A percentile compares a stretch with the other conserved stretches of the same genome.
Conservation (phyloP, 2,888 invertebrate species). For the Anoplius nigerrimus region DNA sequence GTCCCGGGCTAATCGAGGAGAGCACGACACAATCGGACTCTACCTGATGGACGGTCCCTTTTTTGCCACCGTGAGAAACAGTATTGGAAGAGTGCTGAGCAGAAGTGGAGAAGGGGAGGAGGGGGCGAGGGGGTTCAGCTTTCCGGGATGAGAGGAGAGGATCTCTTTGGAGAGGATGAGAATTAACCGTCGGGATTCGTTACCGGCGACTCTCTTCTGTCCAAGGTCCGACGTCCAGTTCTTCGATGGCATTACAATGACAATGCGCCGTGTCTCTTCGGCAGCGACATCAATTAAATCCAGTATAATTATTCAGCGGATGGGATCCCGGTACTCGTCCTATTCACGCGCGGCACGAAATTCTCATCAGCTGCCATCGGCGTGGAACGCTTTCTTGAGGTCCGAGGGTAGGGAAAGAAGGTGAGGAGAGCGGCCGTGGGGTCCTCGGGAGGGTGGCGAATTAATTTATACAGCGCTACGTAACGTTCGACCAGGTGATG, state of each 20-base stretch:
- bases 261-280: conserved; percentile 19
- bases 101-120: conserved; percentile 17
- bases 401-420: conserved; percentile 14
- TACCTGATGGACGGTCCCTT: conserved; percentile 64
- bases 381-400: conserved; percentile 39
- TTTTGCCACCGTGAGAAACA: conserved; percentile 69
- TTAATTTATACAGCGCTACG: conserved; percentile 67
- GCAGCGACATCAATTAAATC: conserved; percentile 43
- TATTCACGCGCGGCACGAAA: too few species aligned
- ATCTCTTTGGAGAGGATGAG: not conserved
- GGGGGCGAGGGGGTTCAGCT: conserved; percentile 17
- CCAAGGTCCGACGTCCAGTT: too few species aligned
- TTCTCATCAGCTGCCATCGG: conserved; percentile 4
- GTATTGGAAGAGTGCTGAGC: conserved; percentile 46
- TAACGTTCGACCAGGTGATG: conserved; percentile 67
- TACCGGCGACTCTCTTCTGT: too few species aligned
- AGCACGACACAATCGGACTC: conserved; percentile 58
- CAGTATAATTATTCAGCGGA: conserved; percentile 39
- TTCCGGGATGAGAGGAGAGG: conserved; percentile 18
- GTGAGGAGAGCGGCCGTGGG: conserved; percentile 37
- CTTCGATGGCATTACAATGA: conserved; percentile 36
- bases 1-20: conserved; percentile 53
- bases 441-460: conserved; percentile 57
- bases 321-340: too few species aligned
- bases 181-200: not conserved